These are phyloP conservation scores for Caenorhabditis afra DNA, from an alignment of 2,888 invertebrate genomes.

Conservation along the genomic window DNA sequence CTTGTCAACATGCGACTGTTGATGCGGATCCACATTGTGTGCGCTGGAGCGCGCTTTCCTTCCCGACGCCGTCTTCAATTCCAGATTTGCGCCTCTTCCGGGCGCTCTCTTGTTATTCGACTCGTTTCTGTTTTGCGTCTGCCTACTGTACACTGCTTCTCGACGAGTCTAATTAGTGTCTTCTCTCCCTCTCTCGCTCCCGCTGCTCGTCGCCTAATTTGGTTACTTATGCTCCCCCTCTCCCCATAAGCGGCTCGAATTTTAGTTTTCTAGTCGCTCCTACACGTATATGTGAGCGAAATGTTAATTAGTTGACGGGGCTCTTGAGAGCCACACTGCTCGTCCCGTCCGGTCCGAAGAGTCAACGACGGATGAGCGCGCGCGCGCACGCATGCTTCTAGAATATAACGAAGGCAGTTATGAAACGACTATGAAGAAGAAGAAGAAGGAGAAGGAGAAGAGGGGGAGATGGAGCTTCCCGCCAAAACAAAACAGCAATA, in stretches of 20 bases:
- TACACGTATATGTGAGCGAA: constrained; percentile 47
- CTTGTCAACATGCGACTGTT: too few relatives aligned
- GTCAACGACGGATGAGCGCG: constrained; percentile 8
- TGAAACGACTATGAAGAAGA: constrained; percentile 16
- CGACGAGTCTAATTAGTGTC: constrained; percentile 38
- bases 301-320: constrained; percentile 57
- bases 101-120: too few relatives aligned
- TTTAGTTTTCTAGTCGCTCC: constrained; percentile 26
- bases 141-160: constrained; percentile 33
- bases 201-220: constrained; percentile 34
- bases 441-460: too few relatives aligned
- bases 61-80: too few relatives aligned
- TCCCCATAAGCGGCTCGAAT: constrained; percentile 47
- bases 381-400: constrained; percentile 6
- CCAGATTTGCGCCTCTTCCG: too few relatives aligned
- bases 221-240: constrained; percentile 55
- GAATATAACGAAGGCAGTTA: constrained; percentile 56
- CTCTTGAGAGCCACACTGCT: constrained; percentile 7
- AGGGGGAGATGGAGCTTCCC: constrained; percentile 17
- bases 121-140: constrained; percentile 17
- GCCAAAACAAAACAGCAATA: constrained; percentile 48
- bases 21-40: too few relatives aligned
- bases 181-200: neutral
- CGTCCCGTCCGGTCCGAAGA: constrained; percentile 17
- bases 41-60: too few relatives aligned